A percentile compares a stretch with the other conserved stretches of the same genome.
Conservation (phyloP, 2,113 vertebrate genomes). For the Vulpes ferrilata region DNA sequence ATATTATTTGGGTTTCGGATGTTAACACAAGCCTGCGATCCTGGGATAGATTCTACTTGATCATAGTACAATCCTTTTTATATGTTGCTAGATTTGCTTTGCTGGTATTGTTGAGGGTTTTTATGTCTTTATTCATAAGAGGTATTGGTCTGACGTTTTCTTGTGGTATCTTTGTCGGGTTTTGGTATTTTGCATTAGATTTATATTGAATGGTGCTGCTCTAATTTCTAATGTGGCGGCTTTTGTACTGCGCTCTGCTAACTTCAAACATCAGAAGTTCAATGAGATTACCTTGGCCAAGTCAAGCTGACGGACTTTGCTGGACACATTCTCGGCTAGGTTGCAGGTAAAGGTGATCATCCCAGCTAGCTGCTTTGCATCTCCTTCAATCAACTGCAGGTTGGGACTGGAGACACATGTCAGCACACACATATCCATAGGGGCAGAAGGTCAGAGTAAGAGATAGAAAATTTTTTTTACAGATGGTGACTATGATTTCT, state of each 20-base stretch:
- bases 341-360: slow-evolving; percentile 99
- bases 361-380: slow-evolving; percentile 96
- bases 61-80: not conserved
- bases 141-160: not conserved
- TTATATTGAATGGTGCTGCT: not conserved
- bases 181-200: slow-evolving; percentile 6
- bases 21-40: slow-evolving; percentile 4
- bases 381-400: slow-evolving; percentile 96
- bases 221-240: not conserved
- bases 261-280: slow-evolving; percentile 49
- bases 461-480: not conserved
- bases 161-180: not conserved
- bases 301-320: slow-evolving; percentile 98
- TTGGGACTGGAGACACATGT: slow-evolving; percentile 91
- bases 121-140: slow-evolving; percentile 1
- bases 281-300: slow-evolving; percentile 94
- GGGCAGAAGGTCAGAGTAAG: not conserved
- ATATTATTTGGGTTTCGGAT: slow-evolving; percentile 22
- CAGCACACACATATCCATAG: not conserved
- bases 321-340: slow-evolving; percentile 97
- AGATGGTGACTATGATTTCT: slow-evolving; percentile 37
- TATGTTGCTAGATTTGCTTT: slow-evolving; percentile 32
- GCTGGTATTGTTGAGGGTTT: not conserved
- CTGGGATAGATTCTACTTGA: slow-evolving; percentile 9
- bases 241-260: not conserved